These are phyloP conservation scores for Drosophila suboccidentalis DNA, from an alignment of 2,888 invertebrate species.

Conservation along the genomic window DNA sequence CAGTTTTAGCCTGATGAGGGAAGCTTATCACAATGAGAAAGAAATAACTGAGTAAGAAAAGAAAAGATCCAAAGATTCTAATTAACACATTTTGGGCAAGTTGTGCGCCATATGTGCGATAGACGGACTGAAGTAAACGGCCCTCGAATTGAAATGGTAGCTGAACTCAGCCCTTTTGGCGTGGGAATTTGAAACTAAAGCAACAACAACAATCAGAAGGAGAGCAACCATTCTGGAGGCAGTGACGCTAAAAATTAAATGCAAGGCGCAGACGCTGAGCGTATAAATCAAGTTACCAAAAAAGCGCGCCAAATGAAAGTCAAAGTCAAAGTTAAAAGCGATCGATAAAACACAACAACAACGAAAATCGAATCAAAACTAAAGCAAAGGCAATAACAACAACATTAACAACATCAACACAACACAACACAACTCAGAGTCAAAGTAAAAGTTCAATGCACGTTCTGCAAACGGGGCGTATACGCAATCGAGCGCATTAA, in stretches of 20 bases:
- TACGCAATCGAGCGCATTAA: slow-evolving; percentile 79
- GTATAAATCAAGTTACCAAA: slow-evolving; percentile 64
- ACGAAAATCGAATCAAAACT: slow-evolving; percentile 69
- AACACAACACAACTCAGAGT: slow-evolving; percentile 29
- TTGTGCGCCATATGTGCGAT: slow-evolving; percentile 71
- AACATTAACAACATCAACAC: slow-evolving; percentile 16
- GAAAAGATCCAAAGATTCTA: slow-evolving; percentile 55
- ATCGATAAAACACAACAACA: slow-evolving; percentile 51
- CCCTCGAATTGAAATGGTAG: slow-evolving; percentile 42
- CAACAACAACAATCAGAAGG: slow-evolving; percentile 16
- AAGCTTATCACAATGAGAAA: slow-evolving; percentile 10
- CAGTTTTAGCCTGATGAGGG: slow-evolving; percentile 21
- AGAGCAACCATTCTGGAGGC: slow-evolving; percentile 67
- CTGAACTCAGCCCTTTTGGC: slow-evolving; percentile 54
- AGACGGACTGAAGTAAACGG: slow-evolving; percentile 39
- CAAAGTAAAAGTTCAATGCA: slow-evolving; percentile 79
- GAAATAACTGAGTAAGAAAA: slow-evolving; percentile 2
- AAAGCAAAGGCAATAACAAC: slow-evolving; percentile 65
- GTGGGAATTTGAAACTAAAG: slow-evolving; percentile 66
- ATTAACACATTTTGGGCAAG: slow-evolving; percentile 74
- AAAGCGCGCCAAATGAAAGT: slow-evolving; percentile 69
- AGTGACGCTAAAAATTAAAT: slow-evolving; percentile 78
- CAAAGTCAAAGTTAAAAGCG: slow-evolving; percentile 64
- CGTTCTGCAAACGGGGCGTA: slow-evolving; percentile 78
- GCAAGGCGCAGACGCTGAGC: slow-evolving; percentile 55